Evolutionary conservation across 2,888 invertebrate genomes (phyloP).

Genomic region (Chamaedrilus cognettii): DNA sequence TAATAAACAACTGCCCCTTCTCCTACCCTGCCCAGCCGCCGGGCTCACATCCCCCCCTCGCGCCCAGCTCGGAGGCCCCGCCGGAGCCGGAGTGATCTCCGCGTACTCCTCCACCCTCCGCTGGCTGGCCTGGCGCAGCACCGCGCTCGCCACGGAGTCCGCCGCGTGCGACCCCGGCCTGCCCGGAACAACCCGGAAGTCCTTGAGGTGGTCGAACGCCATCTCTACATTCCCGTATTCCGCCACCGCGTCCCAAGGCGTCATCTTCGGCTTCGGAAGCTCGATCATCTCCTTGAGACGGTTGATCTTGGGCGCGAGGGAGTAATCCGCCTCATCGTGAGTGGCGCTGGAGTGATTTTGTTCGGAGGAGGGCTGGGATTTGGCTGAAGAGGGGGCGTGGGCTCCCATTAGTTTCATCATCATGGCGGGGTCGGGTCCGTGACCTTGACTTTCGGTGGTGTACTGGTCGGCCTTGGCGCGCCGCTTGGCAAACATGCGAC

Average conservation of each 20-base stretch:
- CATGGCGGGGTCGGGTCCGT: slow-evolving; percentile 15
- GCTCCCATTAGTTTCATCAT: slow-evolving; percentile 13
- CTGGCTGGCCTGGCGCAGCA: not conserved
- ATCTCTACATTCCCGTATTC: slow-evolving; percentile 63
- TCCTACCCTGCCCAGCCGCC: no score
- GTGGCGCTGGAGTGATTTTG: not conserved
- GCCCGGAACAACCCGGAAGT: not conserved
- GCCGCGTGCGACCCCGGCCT: not conserved
- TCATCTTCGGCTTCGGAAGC: slow-evolving; percentile 27
- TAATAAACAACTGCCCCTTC: no score
- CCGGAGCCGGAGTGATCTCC: not conserved
- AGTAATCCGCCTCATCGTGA: not conserved
- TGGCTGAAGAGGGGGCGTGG: not conserved
- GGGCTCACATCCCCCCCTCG: not conserved
- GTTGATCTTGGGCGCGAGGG: slow-evolving; percentile 18
- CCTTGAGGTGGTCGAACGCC: slow-evolving; percentile 66
- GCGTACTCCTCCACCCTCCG: not conserved
- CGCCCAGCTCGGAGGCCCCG: not conserved
- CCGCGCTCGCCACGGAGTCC: not conserved
- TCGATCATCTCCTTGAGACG: slow-evolving; percentile 35
- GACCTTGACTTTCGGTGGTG: slow-evolving; percentile 69
- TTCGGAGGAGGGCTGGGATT: not conserved
- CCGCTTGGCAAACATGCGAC: slow-evolving; percentile 82
- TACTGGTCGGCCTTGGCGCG: slow-evolving; percentile 78
- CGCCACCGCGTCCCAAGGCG: slow-evolving; percentile 37